Evolutionary conservation across 2,888 invertebrate genomes (phyloP).

Genomic region (Perdita meconis): DNA sequence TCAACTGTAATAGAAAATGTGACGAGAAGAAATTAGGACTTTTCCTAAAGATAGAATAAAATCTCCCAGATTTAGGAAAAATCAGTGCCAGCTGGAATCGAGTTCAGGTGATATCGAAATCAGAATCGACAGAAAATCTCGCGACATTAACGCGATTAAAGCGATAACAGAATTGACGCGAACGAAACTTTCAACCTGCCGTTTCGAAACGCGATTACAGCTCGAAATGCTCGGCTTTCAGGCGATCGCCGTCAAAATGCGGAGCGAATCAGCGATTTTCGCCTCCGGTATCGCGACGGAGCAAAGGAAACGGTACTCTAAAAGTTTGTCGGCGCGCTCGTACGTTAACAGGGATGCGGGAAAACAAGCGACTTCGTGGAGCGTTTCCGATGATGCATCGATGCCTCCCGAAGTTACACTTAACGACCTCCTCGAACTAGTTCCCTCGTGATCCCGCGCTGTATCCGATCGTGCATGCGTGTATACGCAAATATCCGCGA

Average conservation of each 20-base stretch:
- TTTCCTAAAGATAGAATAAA: too few relatives aligned
- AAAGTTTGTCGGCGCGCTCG: constrained; percentile 1
- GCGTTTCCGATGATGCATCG: constrained; percentile 45
- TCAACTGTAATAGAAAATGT: too few relatives aligned
- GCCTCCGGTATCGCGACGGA: neutral
- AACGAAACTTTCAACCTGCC: constrained; percentile 4
- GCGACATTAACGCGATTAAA: constrained; percentile 2
- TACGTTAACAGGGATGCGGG: neutral
- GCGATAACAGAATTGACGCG: constrained; percentile 8
- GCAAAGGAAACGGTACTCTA: neutral
- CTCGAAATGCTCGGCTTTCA: neutral
- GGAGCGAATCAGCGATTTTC: constrained; percentile 17
- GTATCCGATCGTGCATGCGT: too few relatives aligned
- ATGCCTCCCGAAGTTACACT: constrained; percentile 36
- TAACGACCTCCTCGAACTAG: constrained; percentile 48
- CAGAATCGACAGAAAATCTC: neutral
- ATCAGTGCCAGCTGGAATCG: too few relatives aligned
- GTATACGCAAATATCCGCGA: constrained; percentile 1
- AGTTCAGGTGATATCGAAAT: too few relatives aligned
- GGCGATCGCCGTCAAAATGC: neutral
- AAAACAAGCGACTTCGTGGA: constrained; percentile 5
- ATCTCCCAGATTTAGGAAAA: too few relatives aligned
- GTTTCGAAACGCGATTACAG: constrained; percentile 5
- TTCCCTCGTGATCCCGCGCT: too few relatives aligned
- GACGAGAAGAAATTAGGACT: too few relatives aligned